Conservation (phyloP, 92 coral and sea anemone genomes). For the Bergia sp. region DNA sequence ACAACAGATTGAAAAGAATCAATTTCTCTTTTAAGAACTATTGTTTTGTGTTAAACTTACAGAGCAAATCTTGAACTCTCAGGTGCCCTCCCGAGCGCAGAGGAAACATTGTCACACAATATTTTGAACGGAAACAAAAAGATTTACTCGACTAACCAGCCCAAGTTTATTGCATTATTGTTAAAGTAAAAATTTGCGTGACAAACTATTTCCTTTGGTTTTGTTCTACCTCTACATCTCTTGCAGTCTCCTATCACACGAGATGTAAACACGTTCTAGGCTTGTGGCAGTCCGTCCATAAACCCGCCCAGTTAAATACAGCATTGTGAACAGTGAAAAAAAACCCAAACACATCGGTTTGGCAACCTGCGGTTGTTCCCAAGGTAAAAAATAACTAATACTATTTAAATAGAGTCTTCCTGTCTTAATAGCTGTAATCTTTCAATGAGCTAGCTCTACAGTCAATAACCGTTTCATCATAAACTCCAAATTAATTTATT, state of each 20-base stretch:
- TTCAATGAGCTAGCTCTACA: constrained; percentile 38
- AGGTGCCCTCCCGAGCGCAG: constrained; percentile 28
- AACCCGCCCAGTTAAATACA: constrained; percentile 20
- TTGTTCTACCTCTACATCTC: neutral
- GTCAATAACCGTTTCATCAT: constrained; percentile 34
- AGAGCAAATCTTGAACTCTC: constrained; percentile 3
- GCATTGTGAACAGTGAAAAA: constrained; percentile 21
- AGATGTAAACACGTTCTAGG: neutral
- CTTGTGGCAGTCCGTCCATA: neutral
- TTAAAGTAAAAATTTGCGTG: constrained; percentile 24
- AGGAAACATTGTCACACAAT: constrained; percentile 32
- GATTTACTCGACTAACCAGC: neutral
- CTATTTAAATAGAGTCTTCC: constrained; percentile 36
- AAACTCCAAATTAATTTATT: constrained; percentile 42
- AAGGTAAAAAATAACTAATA: constrained; percentile 39
- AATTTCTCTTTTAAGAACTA: constrained; percentile 4
- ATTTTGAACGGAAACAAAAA: constrained; percentile 16
- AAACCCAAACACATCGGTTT: neutral
- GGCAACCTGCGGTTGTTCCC: constrained; percentile 30
- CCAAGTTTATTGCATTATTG: constrained; percentile 21
- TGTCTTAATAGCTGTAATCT: constrained; percentile 39
- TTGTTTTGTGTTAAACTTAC: constrained; percentile 22
- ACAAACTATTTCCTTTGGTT: neutral
- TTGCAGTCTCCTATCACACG: neutral
- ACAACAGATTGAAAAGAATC: neutral